Conservation (phyloP, 1,140 invertebrate genomes). For the Cepaea nemoralis region DNA sequence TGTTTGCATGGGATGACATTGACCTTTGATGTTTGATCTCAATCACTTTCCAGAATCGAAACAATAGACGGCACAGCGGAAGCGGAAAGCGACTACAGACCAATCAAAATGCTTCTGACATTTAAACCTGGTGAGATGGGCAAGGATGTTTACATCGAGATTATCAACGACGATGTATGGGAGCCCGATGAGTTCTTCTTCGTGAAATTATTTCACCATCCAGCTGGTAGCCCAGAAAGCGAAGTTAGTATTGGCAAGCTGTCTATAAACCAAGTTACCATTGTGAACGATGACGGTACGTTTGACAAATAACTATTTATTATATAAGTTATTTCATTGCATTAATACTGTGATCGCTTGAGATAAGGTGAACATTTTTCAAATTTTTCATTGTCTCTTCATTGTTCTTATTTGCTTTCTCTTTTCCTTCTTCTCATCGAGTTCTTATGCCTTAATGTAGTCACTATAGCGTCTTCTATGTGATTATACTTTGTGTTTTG, state of each 20-base stretch:
- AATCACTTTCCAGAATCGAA: conserved; percentile 73
- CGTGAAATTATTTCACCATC: conserved; percentile 74
- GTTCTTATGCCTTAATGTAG: too few relatives aligned
- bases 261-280: conserved; percentile 79
- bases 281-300: conserved; percentile 80
- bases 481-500: too few relatives aligned
- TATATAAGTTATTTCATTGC: too few relatives aligned
- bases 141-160: conserved; percentile 75
- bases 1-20: too few relatives aligned
- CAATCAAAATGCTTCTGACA: conserved; percentile 75
- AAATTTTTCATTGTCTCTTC: too few relatives aligned
- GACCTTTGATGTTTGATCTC: not conserved
- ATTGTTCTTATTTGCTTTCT: too few relatives aligned
- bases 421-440: too few relatives aligned
- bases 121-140: conserved; percentile 76
- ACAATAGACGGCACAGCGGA: conserved; percentile 78
- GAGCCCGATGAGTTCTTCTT: conserved; percentile 80
- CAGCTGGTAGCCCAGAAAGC: conserved; percentile 63
- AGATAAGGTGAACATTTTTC: too few relatives aligned
- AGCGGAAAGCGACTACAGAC: conserved; percentile 75
- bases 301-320: too few relatives aligned
- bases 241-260: conserved; percentile 72
- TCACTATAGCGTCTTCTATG: too few relatives aligned
- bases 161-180: conserved; percentile 79
- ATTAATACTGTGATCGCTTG: too few relatives aligned